Evolutionary conservation across 2,113 vertebrate species (phyloP), one percentile per base, ranked within the genome.

Genomic region (Myocastor coypus): DNA sequence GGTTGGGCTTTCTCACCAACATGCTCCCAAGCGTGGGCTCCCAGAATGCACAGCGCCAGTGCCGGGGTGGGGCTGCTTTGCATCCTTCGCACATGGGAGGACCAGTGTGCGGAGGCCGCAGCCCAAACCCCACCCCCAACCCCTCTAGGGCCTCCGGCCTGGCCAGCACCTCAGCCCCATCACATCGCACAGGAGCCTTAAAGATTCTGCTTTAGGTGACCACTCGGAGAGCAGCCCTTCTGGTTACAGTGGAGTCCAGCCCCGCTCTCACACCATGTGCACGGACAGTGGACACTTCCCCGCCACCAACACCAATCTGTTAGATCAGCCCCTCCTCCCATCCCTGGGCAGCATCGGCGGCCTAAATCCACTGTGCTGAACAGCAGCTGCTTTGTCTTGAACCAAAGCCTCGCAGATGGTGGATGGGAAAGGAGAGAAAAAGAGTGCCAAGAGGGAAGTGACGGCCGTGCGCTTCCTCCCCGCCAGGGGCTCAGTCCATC

Each of bases 301-400:
- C 32, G 50, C 69, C 28, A 32, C 91, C 95, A 95, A 63, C 94
- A 97, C 89, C 92, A 6, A 46, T 73, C 96, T 83, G 92, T 95
- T 50, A 94, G 94, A 71, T 59, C 82, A 16, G 83, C 78, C 77
- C 90, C 0, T 34, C n/a, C 59, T 95, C 83, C 71, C n/a, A 6
- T 82, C 94, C 40, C 84, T 63, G 95, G 95, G 61, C 46, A 57
- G 40, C 63, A 12, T 3, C 19, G n/a, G 92, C 59, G 95, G 32
- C 11, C 87, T 84, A 75, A 96, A 94, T 61, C 87, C 96, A 96
- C 1, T 24, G 3, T 26, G 68, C 96, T 52, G 85, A 68, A 81
- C 92, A 98, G 83, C 3, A 90, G 66, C 50, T 4, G 10, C 78
- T 92, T 40, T n/a, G 52, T 85, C 85, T 83, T 75, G 0, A 73